A percentile compares a stretch with the other conserved stretches of the same genome.
Conservation (phyloP, 2,888 invertebrate genomes). For the Odontocerum albicorne region DNA sequence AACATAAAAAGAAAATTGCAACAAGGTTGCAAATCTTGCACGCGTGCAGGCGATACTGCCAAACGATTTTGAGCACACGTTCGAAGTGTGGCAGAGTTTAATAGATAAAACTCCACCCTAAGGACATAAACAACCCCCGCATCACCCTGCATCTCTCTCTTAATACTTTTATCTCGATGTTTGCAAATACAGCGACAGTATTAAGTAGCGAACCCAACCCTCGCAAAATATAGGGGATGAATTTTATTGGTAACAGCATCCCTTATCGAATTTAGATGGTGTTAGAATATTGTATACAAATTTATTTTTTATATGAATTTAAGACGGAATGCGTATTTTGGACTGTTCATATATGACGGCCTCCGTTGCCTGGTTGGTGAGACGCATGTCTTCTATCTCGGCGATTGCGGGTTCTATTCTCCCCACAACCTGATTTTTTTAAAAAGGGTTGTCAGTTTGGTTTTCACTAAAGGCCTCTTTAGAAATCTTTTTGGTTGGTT, state of each 20-base stretch:
- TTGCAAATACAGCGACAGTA: slow-evolving; percentile 31
- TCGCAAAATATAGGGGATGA: slow-evolving; percentile 2
- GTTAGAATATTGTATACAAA: no score
- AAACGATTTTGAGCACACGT: not conserved
- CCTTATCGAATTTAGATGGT: no score
- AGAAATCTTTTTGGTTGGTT: no score
- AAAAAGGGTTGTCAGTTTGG: no score
- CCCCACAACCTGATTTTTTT: no score
- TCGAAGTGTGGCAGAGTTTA: slow-evolving; percentile 32
- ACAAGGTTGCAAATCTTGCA: slow-evolving; percentile 6
- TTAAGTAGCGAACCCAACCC: slow-evolving; percentile 3
- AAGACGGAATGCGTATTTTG: no score
- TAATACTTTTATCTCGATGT: slow-evolving; percentile 36
- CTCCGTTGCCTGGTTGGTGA: no score
- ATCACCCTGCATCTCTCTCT: not conserved
- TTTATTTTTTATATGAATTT: no score
- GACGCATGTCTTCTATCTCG: no score
- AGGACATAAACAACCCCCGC: not conserved
- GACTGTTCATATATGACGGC: no score
- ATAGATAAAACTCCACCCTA: slow-evolving; percentile 29
- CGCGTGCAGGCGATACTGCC: not conserved
- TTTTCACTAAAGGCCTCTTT: no score
- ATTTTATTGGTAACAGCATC: not conserved
- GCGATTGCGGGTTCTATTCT: no score
- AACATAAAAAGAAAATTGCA: slow-evolving; percentile 2